Evolutionary conservation across 2,888 invertebrate genomes (phyloP).

Genomic region (Nasonia oneida): DNA sequence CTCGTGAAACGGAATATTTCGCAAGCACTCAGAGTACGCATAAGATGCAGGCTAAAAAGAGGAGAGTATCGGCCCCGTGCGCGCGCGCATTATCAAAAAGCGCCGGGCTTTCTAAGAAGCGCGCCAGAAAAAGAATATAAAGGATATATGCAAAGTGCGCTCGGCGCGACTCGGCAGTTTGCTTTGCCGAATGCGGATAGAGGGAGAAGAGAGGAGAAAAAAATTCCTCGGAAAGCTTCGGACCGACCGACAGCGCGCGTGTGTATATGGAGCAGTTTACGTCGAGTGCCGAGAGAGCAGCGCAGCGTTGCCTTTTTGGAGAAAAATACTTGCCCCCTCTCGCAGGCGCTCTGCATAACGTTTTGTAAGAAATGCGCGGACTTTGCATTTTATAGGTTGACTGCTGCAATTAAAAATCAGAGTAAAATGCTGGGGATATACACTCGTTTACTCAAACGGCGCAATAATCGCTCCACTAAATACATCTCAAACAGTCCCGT

Average conservation of each 20-base stretch:
- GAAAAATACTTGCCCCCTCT: background rate
- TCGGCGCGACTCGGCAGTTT: background rate
- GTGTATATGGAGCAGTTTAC: background rate
- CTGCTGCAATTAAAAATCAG: too few relatives aligned
- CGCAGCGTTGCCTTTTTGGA: background rate
- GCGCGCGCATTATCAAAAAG: slow-evolving; percentile 9
- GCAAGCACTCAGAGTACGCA: background rate
- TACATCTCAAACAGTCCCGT: background rate
- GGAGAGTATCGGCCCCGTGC: background rate
- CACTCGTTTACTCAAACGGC: background rate
- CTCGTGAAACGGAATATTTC: slow-evolving; percentile 28
- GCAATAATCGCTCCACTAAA: background rate
- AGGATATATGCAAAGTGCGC: slow-evolving; percentile 6
- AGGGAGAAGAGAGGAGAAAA: slow-evolving; percentile 14
- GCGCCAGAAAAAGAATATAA: background rate
- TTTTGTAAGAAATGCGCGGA: background rate
- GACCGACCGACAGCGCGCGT: background rate
- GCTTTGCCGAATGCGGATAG: background rate
- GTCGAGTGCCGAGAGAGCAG: background rate
- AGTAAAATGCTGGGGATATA: background rate
- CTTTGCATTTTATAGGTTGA: background rate
- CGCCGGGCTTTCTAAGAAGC: slow-evolving; percentile 33
- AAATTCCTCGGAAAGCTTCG: slow-evolving; percentile 23
- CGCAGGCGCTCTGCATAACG: background rate
- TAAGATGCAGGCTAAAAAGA: background rate